Base-by-base conservation (phyloP, 2,113 vertebrate species). In the Choloepus hoffmanni region DNA sequence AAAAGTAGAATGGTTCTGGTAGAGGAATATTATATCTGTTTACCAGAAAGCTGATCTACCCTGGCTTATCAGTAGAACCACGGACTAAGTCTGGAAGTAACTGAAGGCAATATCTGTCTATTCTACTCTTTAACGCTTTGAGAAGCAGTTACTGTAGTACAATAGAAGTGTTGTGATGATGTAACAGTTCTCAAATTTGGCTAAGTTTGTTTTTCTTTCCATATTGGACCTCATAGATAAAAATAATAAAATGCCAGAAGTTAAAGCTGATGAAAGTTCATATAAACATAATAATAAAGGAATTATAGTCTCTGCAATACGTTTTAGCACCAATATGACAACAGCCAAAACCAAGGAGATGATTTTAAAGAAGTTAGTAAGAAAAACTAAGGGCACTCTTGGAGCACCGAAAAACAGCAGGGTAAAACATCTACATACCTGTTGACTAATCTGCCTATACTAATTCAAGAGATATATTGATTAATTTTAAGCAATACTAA, bases 321-420 rank as follows among this genome's bases (percentile, higher is more conserved):
- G 98, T 63, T 96, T 98, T 62, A 95, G 92, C 70, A 94, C 95
- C 24, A 97, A 63, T 53, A 98, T 73, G 1, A 98, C 91, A 48
- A 88, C 98, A 30, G 62, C 97, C 43, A 95, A 95, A 95, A 77
- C 97, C 50, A 98, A 98, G 92, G 95, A 97, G 65, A 86, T 97
- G 95, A 97, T 98, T 90, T 90, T 98, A 50, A 97, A 97, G 65
- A 98, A 98, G 48, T 87, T 98, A 82, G 43, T 96, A 48, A 92
- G 97, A 91, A 98, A 93, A 97, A 93, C 62, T 36, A 98, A 97
- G 85, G 96, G 98, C 53, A 84, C 74, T 14, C 94, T 98, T 4
- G 97, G 97, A 85, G 97, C 97, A 5, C 97, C 98, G 4, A 97
- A 93, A 58, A 96, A 88, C 85, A 98, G 79, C 92, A 94, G 72